Conservation (phyloP, 2,797 vertebrate genomes). For the Loris lydekkerianus region DNA sequence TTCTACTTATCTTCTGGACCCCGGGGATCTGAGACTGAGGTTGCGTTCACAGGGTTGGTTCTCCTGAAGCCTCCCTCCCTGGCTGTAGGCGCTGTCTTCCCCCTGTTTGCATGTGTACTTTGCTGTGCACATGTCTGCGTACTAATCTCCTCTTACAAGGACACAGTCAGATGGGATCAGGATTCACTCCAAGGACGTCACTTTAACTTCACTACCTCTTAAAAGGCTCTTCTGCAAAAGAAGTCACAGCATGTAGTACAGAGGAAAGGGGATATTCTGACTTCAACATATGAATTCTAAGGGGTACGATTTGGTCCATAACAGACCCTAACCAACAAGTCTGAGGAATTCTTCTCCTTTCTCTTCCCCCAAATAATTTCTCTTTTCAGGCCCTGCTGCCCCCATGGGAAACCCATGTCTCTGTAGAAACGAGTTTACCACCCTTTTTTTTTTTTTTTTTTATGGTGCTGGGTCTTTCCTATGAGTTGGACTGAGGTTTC, state of each 20-base stretch:
- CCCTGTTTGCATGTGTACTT: neutral
- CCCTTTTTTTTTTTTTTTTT: neutral
- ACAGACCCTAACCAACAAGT: neutral
- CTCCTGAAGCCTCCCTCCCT: neutral
- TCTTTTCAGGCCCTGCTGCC: neutral
- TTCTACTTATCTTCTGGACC: neutral
- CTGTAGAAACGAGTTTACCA: neutral
- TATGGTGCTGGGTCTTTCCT: neutral
- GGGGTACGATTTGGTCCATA: neutral
- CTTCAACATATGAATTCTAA: neutral
- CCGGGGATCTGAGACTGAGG: neutral
- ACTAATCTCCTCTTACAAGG: neutral
- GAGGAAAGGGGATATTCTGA: neutral
- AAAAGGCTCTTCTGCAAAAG: neutral
- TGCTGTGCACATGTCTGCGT: neutral
- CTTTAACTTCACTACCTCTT: neutral
- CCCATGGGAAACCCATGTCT: neutral
- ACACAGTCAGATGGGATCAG: neutral
- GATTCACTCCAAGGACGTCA: no score
- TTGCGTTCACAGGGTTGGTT: neutral
- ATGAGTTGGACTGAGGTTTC: slow-evolving; percentile 34
- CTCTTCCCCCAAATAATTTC: neutral
- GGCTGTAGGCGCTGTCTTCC: neutral
- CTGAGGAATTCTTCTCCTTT: neutral
- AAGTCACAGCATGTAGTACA: neutral